phyloP scores from a whole-genome alignment of 2,113 vertebrate genomes.

The Melanostigma gelatinosum region DNA sequence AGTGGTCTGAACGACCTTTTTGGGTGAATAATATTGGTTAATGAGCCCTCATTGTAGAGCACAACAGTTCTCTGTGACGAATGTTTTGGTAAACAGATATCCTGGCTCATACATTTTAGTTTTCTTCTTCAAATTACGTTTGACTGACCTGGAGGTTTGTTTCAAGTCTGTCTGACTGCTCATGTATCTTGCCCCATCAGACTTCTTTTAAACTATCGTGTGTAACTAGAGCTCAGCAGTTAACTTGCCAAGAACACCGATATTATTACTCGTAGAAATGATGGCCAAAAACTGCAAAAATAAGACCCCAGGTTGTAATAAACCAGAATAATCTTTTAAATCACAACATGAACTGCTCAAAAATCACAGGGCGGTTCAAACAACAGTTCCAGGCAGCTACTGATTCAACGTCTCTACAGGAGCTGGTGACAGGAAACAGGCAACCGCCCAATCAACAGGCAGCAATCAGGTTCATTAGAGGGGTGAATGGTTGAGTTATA shows the following conservation, averaged over 20 bases:
- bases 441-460: slow-evolving; percentile 78
- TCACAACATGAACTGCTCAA: not conserved
- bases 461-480: slow-evolving; percentile 66
- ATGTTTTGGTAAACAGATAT: not conserved
- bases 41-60: not conserved
- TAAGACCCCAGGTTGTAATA: slow-evolving; percentile 1
- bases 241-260: no score
- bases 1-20: not conserved
- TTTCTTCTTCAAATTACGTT: no score
- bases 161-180: not conserved
- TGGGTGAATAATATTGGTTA: not conserved
- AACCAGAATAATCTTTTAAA: slow-evolving; percentile 3
- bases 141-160: not conserved
- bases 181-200: not conserved
- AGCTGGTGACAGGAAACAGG: slow-evolving; percentile 55
- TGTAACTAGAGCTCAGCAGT: not conserved
- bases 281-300: not conserved
- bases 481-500: slow-evolving; percentile 31
- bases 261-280: not conserved
- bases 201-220: not conserved
- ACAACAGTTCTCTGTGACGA: not conserved
- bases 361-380: slow-evolving; percentile 39
- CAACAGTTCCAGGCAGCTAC: slow-evolving; percentile 62
- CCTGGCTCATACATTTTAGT: no score
- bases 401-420: slow-evolving; percentile 73